Base-by-base conservation (phyloP, 1,140 invertebrate species). In the Phortica variegata region DNA sequence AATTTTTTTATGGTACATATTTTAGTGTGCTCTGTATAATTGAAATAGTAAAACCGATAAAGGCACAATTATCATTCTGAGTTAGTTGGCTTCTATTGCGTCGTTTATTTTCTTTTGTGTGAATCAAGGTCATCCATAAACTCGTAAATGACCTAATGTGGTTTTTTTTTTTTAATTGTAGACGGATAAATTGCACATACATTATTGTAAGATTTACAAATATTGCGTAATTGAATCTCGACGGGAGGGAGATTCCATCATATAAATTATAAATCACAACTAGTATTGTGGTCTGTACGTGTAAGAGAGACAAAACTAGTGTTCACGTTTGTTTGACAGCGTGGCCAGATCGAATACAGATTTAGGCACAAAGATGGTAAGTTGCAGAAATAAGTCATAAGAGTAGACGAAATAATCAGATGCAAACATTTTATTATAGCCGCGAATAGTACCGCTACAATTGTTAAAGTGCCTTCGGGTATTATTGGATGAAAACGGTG, bases 381-480 rank as follows among this genome's bases (percentile, higher is more conserved):
- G 63, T 68, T 47, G 41, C 7, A 12, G 12, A 12, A 13, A 32
- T 16, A 44, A 18, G 18, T 37, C 2, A 29, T 20, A 41, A 17
- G 20, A 56, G n/a, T 33, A 42, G 4, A 15, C 13, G n/a, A 4
- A 37, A n/a, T 4, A 18, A 3, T 13, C 6, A 33, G 29, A 9
- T 33, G 15, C 2, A 17, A 9, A 39, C 31, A 33, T 29, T 19
- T 31, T 32, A 23, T 87, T 86, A 54, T 80, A 94, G 93, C 90
- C 91, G 41, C 87, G 91, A 13, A 93, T 97, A 73, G 91, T 95
- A 79, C 93, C 93, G 44, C 78, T 87, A 33, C 87, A 93, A 68
- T 80, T 97, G 52, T 78, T 97, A 38, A 89, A 87, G 65, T 93
- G 91, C 74, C 82, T 97, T 20, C 85, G 85, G 63, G 88, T 93